Evolutionary conservation across 2,888 invertebrate species (phyloP), one percentile per base, ranked within the genome.

Genomic region (Lampropteryx suffumata): DNA sequence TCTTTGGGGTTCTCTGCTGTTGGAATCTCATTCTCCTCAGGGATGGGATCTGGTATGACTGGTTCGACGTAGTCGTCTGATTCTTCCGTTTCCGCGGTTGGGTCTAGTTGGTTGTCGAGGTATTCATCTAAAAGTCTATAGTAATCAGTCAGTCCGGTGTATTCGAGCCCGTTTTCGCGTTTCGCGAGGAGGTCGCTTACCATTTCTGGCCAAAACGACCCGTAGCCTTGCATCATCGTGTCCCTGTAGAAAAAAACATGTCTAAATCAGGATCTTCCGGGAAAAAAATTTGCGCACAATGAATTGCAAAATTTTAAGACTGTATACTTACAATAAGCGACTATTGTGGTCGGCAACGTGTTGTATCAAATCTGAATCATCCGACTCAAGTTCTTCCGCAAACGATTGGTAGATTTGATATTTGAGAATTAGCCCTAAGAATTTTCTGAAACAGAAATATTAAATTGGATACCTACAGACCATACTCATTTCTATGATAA

Each of bases 371-470:
- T 91, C 90, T 8, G 73, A 82, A 42, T 90, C 84, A 63, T 86
- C 86, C 3, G 80, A 82, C 37, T 73, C 66, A 8, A 91, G 73
- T 57, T 92, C 91, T 61, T 89, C 85, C 10, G 89, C 89, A 65
- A 82, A 87, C 3, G 88, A 84, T 55, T 91, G 88, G 45, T 91
- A 82, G 11, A 92, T 78, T 78, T 92, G 92, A 62, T 92, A 92
- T 62, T 92, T 92, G 12, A 92, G 63, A 49, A 92, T 83, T 0
- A 84, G 67, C 0, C 92, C 92, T 77, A 92, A 79, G 60, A 92
- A 92, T 82, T 92, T 91, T 28, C 92, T 92, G 73, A 13, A 89
- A 89, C 41, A 58, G 57, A 58, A 1, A 27, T 11, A 32, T 0
- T 1, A 41, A 3, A 14, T 2, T 21, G 5, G 5, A 21, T 3